These are phyloP conservation scores for Noturus placidus DNA, from an alignment of 2,113 vertebrate species.

Conservation along the genomic window DNA sequence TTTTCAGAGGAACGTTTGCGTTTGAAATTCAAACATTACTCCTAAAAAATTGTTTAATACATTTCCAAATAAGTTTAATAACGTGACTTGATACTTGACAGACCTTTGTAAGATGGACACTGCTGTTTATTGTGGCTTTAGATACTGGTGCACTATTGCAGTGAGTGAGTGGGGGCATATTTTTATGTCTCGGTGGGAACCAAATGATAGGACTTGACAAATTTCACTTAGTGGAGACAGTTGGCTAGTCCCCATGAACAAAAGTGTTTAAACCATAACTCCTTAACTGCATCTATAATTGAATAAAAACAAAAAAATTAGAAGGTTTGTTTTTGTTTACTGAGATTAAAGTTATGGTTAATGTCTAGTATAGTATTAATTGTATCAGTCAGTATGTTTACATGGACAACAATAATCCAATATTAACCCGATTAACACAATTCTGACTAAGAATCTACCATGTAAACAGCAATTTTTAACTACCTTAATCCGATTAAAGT, in stretches of 20 bases:
- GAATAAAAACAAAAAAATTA: background rate
- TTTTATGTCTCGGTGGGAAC: background rate
- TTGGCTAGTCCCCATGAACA: background rate
- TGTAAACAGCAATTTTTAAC: too few relatives aligned
- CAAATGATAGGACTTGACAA: background rate
- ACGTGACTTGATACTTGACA: background rate
- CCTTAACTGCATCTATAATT: background rate
- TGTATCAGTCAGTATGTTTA: background rate
- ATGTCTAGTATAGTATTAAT: background rate
- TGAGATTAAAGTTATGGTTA: background rate
- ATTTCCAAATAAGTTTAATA: background rate
- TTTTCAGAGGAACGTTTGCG: background rate
- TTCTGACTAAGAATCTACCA: too few relatives aligned
- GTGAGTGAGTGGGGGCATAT: background rate
- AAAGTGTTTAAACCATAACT: background rate
- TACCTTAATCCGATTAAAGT: too few relatives aligned
- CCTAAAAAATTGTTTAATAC: background rate
- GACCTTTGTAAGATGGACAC: background rate
- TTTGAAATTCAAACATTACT: background rate
- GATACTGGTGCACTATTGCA: background rate
- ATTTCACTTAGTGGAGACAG: background rate
- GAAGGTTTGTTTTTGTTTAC: background rate
- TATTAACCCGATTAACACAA: too few relatives aligned
- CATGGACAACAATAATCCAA: too few relatives aligned
- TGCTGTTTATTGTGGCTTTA: background rate